Evolutionary conservation across 2,888 invertebrate genomes (phyloP), one percentile per base, ranked within the genome.

Genomic region (Andrena fulva): DNA sequence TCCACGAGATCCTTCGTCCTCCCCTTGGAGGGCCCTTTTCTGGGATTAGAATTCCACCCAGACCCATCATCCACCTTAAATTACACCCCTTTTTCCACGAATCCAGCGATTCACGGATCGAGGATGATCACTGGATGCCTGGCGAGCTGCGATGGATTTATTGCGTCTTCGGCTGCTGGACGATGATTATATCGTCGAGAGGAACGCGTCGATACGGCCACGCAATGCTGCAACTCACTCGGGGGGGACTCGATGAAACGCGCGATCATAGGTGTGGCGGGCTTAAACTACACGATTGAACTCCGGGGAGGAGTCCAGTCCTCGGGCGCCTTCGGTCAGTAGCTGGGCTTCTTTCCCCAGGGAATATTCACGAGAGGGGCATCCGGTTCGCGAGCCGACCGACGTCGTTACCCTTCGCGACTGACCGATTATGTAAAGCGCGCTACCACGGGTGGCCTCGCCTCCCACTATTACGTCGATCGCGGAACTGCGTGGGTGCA

Each of bases 341-440:
- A 69, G 77, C 71, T 66, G 7, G 12, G n/a, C 27, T 62, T 48
- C 50, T 24, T 68, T 63, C 50, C 4, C 8, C 10, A 29, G 54
- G 73, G 33, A 84, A 77, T 74, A 70, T 73, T 77, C 69, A 35
- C 76, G 77, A 81, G 33, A 73, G 76, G 78, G 56, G 77, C 74
- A 86, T 90, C 88, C 90, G 86, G 85, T 72, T 90, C 74, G 82
- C 75, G 66, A 48, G 73, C 42, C 77, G 68, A 56, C 77, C 62
- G 83, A 42, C 75, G 80, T 89, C 84, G 80, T 83, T 87, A 80
- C 73, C 82, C 82, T 68, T 75, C 85, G 79, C 70, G 80, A 84
- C 82, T 72, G 77, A 77, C 79, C 89, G 89, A 91, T 90, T 90
- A 90, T 91, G 90, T 88, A 90, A 91, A 90, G 85, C 85, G 69